Percentiles rank a stretch among this genome's conserved stretches.
Evolutionary conservation across 2,888 invertebrate genomes (phyloP).

Genomic region (Aricia artaxerxes): DNA sequence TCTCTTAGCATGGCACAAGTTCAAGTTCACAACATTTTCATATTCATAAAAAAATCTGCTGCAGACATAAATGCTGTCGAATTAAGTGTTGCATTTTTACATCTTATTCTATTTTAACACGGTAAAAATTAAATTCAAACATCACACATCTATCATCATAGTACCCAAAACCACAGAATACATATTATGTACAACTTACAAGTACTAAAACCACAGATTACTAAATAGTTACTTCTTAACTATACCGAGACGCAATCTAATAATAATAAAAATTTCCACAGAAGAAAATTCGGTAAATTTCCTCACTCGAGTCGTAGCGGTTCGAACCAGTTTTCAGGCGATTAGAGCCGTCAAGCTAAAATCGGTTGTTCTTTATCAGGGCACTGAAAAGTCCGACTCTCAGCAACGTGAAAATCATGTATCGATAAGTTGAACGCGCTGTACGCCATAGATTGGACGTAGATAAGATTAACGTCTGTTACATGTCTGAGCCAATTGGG

Average conservation of each 20-base stretch:
- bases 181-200: no score
- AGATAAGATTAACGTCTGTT: conserved; percentile 32
- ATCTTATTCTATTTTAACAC: no score
- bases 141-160: neutral
- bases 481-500: conserved; percentile 28
- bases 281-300: conserved; percentile 7
- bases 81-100: no score
- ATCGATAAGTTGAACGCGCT: conserved; percentile 8
- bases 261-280: neutral
- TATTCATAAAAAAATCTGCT: no score
- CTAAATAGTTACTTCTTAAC: neutral
- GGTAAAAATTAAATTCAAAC: no score
- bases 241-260: neutral
- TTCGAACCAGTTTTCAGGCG: conserved; percentile 16
- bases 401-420: conserved; percentile 29
- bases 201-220: neutral
- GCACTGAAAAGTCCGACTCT: conserved; percentile 10
- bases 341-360: conserved; percentile 6
- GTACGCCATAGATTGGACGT: conserved; percentile 9
- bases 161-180: neutral
- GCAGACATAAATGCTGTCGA: no score
- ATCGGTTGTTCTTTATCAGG: neutral
- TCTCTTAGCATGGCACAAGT: no score
- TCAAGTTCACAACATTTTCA: no score
- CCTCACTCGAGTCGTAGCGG: neutral